Evolutionary conservation across 2,888 invertebrate species (phyloP), one percentile per base, ranked within the genome.

Genomic region (Pollenia amentaria): DNA sequence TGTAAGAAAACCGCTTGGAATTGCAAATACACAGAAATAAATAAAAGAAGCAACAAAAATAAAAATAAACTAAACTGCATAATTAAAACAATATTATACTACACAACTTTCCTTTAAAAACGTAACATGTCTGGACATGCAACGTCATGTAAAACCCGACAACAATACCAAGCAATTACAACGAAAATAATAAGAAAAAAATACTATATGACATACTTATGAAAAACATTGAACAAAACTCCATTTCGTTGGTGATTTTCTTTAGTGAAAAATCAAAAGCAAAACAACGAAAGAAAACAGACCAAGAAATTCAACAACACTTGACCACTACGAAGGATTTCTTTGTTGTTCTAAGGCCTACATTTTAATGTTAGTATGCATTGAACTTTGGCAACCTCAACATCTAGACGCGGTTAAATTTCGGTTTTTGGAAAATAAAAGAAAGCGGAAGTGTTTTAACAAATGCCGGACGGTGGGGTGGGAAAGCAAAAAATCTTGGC

Each of bases 371-470:
- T 84, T 81, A 87, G 87, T 87, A 84, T 81, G 77, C 67, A 84
- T 78, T 87, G 84, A 87, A 87, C 87, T 81, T 87, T 77, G 76
- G 42, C 81, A 87, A 87, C 87, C 87, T 87, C 87, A 77, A 81
- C 80, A 80, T n/a, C 80, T 67, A 81, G 72, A 67, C 48, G 83
- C 84, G 78, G 44, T 42, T 53, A 75, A 53, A 73, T 60, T 53
- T 84, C 38, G 42, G 14, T 21, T 12, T 44, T 65, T 38, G 60
- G 44, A 16, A 69, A 42, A 69, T 12, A n/a, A 21, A 29, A 77
- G 60, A 57, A 79, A 62, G 42, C 53, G 64, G 53, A 62, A 53
- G 46, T 67, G 48, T 21, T 55, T 70, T 40, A 76, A 51, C 79
- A 75, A 80, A 80, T 76, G 84, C 69, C 79, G 60, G 80, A 51